Conservation (phyloP, 2,888 invertebrate genomes). For the Amorpha juglandis region DNA sequence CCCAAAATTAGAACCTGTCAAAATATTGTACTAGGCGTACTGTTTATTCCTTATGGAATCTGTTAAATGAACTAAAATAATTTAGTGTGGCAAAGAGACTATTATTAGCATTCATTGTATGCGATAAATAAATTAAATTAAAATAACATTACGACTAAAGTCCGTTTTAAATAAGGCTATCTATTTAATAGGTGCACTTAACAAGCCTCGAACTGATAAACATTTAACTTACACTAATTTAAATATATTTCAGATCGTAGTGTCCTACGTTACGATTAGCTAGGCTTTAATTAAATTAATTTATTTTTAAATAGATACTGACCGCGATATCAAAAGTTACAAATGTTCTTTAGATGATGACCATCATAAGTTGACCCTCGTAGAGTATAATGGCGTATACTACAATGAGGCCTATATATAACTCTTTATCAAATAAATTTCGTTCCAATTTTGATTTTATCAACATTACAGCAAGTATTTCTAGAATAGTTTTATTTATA, state of each 20-base stretch:
- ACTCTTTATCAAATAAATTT: no score
- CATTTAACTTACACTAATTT: conserved; percentile 4
- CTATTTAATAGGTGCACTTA: not conserved
- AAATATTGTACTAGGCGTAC: no score
- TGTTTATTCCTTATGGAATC: no score
- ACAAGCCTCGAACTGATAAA: conserved; percentile 11
- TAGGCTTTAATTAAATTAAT: conserved; percentile 14
- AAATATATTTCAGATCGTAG: not conserved
- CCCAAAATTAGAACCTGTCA: no score
- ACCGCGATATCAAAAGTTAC: not conserved
- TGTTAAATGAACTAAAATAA: no score
- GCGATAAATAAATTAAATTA: not conserved
- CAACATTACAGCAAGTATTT: no score
- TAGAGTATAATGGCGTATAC: not conserved
- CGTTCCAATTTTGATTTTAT: no score
- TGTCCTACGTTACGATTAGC: not conserved
- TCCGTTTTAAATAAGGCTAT: not conserved
- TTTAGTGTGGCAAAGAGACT: no score
- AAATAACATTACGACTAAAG: conserved; percentile 1
- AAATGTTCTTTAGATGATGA: not conserved
- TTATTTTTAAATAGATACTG: not conserved
- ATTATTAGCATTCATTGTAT: no score
- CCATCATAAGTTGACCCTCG: not conserved
- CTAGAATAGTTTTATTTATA: no score
- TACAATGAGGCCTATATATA: no score